phyloP scores from a whole-genome alignment of 2,888 invertebrate species.

The Hirtodrosophila duncani region DNA sequence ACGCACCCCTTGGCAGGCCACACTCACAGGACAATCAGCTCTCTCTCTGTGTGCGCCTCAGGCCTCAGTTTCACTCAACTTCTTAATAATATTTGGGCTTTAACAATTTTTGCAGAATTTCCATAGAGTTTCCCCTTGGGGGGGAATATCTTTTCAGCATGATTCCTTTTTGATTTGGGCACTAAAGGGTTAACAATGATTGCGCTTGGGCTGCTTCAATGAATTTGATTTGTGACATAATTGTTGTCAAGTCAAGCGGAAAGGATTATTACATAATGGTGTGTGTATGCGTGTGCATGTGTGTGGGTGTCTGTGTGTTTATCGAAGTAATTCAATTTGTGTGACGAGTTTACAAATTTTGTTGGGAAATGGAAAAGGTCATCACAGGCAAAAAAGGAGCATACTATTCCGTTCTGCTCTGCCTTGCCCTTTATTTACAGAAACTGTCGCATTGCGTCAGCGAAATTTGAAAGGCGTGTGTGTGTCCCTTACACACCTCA shows the following conservation, averaged over 20 bases:
- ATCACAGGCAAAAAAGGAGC: neutral
- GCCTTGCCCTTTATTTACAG: constrained; percentile 9
- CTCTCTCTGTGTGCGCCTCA: no score
- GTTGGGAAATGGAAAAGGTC: constrained; percentile 16
- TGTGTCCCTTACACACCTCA: constrained; percentile 15
- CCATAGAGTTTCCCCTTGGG: no score
- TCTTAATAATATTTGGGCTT: no score
- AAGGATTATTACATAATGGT: constrained; percentile 50
- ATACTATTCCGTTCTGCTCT: neutral
- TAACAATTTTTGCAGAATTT: no score
- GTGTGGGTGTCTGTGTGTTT: constrained; percentile 7
- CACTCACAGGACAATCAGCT: no score
- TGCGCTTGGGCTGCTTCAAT: constrained; percentile 19
- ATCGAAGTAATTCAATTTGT: constrained; percentile 60
- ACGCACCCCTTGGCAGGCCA: no score
- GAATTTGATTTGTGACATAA: constrained; percentile 60
- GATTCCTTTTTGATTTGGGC: constrained; percentile 6
- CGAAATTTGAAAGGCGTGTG: constrained; percentile 31
- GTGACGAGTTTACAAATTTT: constrained; percentile 32
- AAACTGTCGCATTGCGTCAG: constrained; percentile 61
- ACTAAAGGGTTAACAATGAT: constrained; percentile 39
- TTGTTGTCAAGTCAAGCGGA: constrained; percentile 68
- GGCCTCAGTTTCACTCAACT: no score
- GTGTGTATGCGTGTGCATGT: constrained; percentile 9
- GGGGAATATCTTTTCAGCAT: neutral